phyloP scores from a whole-genome alignment of 2,888 invertebrate species.

The Griposia aprilina region DNA sequence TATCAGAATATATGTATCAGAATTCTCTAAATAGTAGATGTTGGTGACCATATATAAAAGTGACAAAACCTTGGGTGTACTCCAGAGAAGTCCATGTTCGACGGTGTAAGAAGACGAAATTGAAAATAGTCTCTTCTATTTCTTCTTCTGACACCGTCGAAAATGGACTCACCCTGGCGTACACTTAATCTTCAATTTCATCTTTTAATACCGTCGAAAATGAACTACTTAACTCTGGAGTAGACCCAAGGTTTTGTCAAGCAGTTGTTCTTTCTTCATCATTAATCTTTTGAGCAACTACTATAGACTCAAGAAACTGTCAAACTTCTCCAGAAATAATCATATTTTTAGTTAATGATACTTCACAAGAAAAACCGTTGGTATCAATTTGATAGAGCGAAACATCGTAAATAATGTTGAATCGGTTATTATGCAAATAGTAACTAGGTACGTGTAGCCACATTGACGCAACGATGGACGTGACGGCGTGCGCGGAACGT shows the following conservation, averaged over 20 bases:
- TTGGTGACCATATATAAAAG: neutral
- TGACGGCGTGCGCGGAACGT: constrained; percentile 66
- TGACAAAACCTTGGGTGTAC: neutral
- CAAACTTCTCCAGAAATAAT: neutral
- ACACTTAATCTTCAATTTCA: no score
- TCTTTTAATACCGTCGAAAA: no score
- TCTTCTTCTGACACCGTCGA: no score
- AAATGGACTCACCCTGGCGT: no score
- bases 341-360: no score
- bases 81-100: neutral
- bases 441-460: constrained; percentile 51
- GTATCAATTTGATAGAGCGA: constrained; percentile 11
- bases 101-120: no score
- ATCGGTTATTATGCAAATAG: constrained; percentile 78
- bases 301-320: neutral
- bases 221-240: no score
- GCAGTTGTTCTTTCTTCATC: neutral
- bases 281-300: neutral
- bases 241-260: neutral
- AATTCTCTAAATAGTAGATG: neutral
- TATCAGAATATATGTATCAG: no score
- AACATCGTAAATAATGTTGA: constrained; percentile 61
- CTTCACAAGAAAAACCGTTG: neutral
- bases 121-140: neutral
- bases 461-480: constrained; percentile 63